These are phyloP conservation scores for Cheilosia variabilis DNA, from an alignment of 2,888 invertebrate species.

Conservation along the genomic window DNA sequence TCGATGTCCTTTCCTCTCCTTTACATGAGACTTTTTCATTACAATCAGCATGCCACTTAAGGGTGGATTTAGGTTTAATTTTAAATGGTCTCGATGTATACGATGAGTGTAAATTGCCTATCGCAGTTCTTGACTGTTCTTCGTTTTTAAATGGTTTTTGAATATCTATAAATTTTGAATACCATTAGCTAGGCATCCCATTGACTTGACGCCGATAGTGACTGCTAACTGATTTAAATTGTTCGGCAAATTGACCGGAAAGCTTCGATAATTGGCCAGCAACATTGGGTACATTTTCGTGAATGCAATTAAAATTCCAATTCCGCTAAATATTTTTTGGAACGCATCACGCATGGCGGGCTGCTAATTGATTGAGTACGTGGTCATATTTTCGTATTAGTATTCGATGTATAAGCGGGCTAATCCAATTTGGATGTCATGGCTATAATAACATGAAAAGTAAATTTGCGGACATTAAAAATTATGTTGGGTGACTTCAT, in stretches of 20 bases:
- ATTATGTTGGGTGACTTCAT: neutral
- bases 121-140: too few relatives aligned
- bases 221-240: conserved; percentile 50
- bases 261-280: conserved; percentile 59
- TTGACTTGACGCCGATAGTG: conserved; percentile 19
- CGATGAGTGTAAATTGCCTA: too few relatives aligned
- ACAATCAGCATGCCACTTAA: too few relatives aligned
- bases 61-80: neutral
- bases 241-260: conserved; percentile 66
- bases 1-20: too few relatives aligned
- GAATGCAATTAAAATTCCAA: conserved; percentile 52
- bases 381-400: conserved; percentile 39
- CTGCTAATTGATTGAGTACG: conserved; percentile 36
- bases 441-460: neutral
- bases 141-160: too few relatives aligned
- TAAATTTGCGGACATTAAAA: neutral
- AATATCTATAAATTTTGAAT: neutral
- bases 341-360: conserved; percentile 12
- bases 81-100: neutral
- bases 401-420: neutral
- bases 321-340: conserved; percentile 27
- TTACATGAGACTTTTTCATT: too few relatives aligned
- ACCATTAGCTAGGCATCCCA: conserved; percentile 29
- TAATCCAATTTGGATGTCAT: conserved; percentile 2
- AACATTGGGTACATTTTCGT: conserved; percentile 26